Base-by-base conservation (phyloP, 1,140 invertebrate species). In the Papilio polyxenes region DNA sequence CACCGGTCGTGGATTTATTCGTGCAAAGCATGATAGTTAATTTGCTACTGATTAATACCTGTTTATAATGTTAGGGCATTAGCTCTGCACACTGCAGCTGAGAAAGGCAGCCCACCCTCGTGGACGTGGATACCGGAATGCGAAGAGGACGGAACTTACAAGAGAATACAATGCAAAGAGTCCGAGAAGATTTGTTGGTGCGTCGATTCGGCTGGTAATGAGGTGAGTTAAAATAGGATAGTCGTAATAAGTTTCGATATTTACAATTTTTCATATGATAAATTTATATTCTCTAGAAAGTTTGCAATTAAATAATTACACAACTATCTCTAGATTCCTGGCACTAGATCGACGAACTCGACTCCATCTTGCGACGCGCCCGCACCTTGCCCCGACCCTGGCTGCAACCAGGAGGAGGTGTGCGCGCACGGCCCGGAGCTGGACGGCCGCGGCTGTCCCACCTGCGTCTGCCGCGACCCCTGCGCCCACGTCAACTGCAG, bases 141-240 rank as follows among this genome's bases (percentile, higher is more conserved):
- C 92, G 96, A 96, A 81, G 91, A 94, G 1, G 96, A 97, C 75
- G 98, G 98, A 7, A 95, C 95, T 23, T 99, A 97, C 92, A 95
- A 97, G 79, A 91, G 95, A 3, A 96, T 98, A 7, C 98, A 99
- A 87, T 99, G 98, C 89, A 96, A 97, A 88, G 95, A 96, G 0
- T 95, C 96, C 8, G 96, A 96, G 49, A 96, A 96, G 9, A 95
- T 97, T 84, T 99, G 98, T 89, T 98, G 98, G 98, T 99, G 98
- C 93, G 98, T 98, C 0, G 98, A 98, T 86, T 95, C 96, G 53
- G 96, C 97, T 85, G 98, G 98, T 0, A 97, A 97, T 72, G 98
- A 98, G 92, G 93, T 97, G n/a, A 95, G 96, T 75, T 56, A n/a
- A 5, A 56, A 13, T n/a, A 40, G 23, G 31, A 31, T 37, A 4